phyloP scores from a whole-genome alignment of 2,113 vertebrate genomes.

The human (Homo sapiens) region GRCh38 chr6:127291001-127291500 shows the following conservation, averaged over 20 bases:
- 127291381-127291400: not conserved
- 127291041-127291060: not conserved
- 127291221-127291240: not conserved
- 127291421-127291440: not conserved
- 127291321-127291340: not conserved
- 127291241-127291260: not conserved
- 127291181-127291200: not conserved
- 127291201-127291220: not conserved
- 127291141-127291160: not conserved
- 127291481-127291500: not conserved
- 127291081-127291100: not conserved
- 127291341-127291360: not conserved
- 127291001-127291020: not conserved
- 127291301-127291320: not conserved
- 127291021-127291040: not conserved
- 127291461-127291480: not conserved
- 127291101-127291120: not conserved
- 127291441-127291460: not conserved
- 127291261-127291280: not conserved
- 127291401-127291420: not conserved
- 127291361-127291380: not conserved
- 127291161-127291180: not conserved
- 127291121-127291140: not conserved
- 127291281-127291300: not conserved
- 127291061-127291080: not conserved